A percentile compares a stretch with the other conserved stretches of the same genome.
These are phyloP conservation scores for Metopia argyrocephala DNA, from an alignment of 2,888 invertebrate species.

Conservation along the genomic window DNA sequence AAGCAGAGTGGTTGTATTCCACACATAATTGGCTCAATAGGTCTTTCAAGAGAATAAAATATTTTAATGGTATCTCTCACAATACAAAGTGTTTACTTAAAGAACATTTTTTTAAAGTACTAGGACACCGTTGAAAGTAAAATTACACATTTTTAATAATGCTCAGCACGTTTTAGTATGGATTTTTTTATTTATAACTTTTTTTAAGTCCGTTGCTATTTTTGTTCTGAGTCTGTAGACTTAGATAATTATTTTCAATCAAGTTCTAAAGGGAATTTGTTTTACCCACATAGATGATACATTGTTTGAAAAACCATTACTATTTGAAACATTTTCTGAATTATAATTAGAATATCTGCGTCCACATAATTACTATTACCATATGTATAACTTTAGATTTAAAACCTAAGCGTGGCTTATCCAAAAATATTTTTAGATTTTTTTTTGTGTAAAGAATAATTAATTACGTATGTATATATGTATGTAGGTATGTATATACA, in stretches of 20 bases:
- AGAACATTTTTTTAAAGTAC: not conserved
- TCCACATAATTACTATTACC: not conserved
- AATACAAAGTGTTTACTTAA: too few relatives aligned
- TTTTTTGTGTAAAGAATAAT: constrained; percentile 23
- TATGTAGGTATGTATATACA: not conserved
- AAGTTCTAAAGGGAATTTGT: not conserved
- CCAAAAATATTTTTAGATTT: not conserved
- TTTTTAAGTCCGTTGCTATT: not conserved
- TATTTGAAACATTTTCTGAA: constrained; percentile 37
- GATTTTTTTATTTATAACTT: not conserved
- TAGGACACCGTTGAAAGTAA: not conserved
- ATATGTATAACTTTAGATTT: not conserved
- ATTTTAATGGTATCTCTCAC: not conserved
- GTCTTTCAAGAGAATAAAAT: not conserved
- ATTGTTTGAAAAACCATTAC: constrained; percentile 42
- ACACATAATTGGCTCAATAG: not conserved
- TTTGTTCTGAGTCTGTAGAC: not conserved
- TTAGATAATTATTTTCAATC: not conserved
- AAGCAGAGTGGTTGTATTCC: too few relatives aligned
- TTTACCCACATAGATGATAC: not conserved
- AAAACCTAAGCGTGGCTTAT: not conserved
- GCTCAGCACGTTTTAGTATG: constrained; percentile 22
- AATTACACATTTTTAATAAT: not conserved
- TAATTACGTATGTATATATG: not conserved
- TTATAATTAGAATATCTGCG: constrained; percentile 13